These are phyloP conservation scores for Shargacucullia verbasci DNA, from an alignment of 2,888 invertebrate species.

Conservation along the genomic window DNA sequence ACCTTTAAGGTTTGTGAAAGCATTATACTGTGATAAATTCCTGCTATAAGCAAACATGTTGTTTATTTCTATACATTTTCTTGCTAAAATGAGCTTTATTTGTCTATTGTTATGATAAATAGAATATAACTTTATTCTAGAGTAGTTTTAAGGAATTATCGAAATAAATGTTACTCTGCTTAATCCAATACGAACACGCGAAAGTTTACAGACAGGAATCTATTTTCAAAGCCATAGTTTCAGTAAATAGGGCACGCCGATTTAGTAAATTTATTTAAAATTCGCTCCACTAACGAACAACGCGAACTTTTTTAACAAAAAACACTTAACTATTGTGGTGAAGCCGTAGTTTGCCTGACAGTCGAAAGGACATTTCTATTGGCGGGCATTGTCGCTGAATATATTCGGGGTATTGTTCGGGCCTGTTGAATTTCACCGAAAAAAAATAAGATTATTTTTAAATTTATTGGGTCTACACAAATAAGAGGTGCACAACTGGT, in stretches of 20 bases:
- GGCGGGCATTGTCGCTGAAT: constrained; percentile 18
- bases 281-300: constrained; percentile 27
- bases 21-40: too few relatives aligned
- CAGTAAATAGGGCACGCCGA: background rate
- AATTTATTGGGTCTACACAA: constrained; percentile 14
- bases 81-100: too few relatives aligned
- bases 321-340: constrained; percentile 28
- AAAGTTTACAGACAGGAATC: too few relatives aligned
- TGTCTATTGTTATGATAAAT: too few relatives aligned
- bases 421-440: constrained; percentile 1
- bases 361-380: constrained; percentile 26
- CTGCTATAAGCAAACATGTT: too few relatives aligned
- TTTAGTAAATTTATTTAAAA: constrained; percentile 29
- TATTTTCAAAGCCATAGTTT: background rate
- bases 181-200: too few relatives aligned
- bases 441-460: constrained; percentile 12
- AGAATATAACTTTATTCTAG: too few relatives aligned
- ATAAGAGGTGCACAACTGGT: constrained; percentile 20
- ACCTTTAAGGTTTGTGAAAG: too few relatives aligned
- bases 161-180: too few relatives aligned
- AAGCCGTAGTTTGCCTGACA: constrained; percentile 19
- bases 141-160: too few relatives aligned
- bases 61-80: too few relatives aligned
- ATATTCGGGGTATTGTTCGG: constrained; percentile 17
- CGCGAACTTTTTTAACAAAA: constrained; percentile 14